phyloP scores from a whole-genome alignment of 2,888 invertebrate genomes.

The Uropetala carovei region DNA sequence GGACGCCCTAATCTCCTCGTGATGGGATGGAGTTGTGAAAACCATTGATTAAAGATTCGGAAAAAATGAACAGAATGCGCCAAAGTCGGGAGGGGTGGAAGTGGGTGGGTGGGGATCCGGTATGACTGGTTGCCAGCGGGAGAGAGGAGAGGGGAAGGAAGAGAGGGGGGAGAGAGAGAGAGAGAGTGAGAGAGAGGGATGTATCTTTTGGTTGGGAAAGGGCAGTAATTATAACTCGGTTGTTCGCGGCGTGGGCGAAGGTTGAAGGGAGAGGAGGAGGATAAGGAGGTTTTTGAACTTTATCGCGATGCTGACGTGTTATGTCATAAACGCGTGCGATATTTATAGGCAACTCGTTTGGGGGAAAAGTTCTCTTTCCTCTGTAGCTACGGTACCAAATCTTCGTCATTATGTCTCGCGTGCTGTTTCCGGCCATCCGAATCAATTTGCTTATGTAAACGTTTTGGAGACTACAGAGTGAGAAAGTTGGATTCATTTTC shows the following conservation, averaged over 20 bases:
- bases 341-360: too few relatives aligned
- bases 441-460: too few relatives aligned
- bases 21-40: background rate
- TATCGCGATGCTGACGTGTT: background rate
- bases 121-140: conserved; percentile 25
- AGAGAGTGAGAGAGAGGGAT: background rate
- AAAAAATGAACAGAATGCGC: background rate
- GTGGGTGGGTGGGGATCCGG: background rate
- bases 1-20: background rate
- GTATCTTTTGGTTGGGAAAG: conserved; percentile 23
- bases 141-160: background rate
- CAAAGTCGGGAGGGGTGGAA: background rate
- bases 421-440: too few relatives aligned
- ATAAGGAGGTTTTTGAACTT: background rate
- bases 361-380: too few relatives aligned
- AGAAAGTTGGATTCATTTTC: too few relatives aligned
- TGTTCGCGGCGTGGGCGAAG: conserved; percentile 8
- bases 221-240: conserved; percentile 28
- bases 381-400: too few relatives aligned
- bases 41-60: conserved; percentile 25
- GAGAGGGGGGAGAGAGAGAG: background rate
- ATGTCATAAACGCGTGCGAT: background rate
- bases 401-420: too few relatives aligned
- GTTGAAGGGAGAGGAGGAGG: background rate
- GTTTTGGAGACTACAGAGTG: too few relatives aligned